phyloP scores from a whole-genome alignment of 2,888 invertebrate species.

The Piscicola geometra region DNA sequence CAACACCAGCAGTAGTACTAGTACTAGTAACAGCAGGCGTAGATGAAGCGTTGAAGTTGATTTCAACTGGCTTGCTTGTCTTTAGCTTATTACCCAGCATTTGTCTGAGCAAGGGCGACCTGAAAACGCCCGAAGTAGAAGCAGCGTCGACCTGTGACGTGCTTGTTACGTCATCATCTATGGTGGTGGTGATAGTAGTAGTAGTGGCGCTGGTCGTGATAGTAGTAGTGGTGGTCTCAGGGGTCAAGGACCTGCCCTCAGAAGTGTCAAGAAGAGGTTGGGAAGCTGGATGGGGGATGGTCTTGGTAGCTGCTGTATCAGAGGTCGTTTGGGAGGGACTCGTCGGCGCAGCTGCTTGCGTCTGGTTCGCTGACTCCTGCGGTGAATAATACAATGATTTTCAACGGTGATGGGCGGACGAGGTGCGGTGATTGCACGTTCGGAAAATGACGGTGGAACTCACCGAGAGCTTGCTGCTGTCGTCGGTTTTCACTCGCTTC shows the following conservation, averaged over 20 bases:
- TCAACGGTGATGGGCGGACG: not conserved
- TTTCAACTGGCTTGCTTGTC: not conserved
- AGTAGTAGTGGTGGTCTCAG: not conserved
- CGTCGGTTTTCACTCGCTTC: slow-evolving; percentile 51
- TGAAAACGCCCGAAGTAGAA: slow-evolving; percentile 50
- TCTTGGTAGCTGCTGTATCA: not conserved
- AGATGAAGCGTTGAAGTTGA: not conserved
- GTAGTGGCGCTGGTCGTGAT: too few species aligned
- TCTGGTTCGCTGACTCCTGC: not conserved
- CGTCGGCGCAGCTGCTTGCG: not conserved
- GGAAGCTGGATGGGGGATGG: slow-evolving; percentile 8
- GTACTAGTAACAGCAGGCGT: not conserved
- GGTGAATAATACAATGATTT: not conserved
- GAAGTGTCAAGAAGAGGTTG: not conserved
- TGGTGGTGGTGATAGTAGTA: not conserved
- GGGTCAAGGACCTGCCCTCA: not conserved
- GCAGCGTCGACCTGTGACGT: slow-evolving; percentile 24
- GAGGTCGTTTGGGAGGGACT: not conserved
- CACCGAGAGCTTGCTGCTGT: slow-evolving; percentile 45
- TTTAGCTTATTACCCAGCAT: slow-evolving; percentile 42
- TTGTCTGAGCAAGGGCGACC: slow-evolving; percentile 51
- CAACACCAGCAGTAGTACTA: too few species aligned
- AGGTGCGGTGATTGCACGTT: not conserved
- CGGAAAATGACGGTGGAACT: too few species aligned
- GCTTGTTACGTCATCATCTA: not conserved